Base-by-base conservation (phyloP, 2,888 invertebrate genomes). In the Petrolisthes cinctipes region DNA sequence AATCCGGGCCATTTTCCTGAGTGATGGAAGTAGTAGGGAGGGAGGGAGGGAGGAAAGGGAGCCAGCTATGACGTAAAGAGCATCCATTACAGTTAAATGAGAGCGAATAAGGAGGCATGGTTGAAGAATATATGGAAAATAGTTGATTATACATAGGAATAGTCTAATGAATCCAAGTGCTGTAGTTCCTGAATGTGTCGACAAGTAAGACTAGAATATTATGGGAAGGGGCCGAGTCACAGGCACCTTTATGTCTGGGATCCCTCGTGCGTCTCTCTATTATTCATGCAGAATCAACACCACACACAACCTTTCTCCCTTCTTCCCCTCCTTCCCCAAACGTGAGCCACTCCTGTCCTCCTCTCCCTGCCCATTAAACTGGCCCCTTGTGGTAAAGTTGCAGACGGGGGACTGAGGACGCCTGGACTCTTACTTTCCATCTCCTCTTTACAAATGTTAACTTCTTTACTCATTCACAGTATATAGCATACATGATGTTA, bases 301-400 rank as follows among this genome's bases (percentile, higher is more conserved):
- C 11, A 71, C 61, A 14, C 61, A 61, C 61, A 61, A 9, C 17
- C 61, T 14, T 17, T 14, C 61, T 14, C 61, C 17, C 61, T 61
- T 17, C 17, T 17, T 61, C 61, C 17, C 61, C 17, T 17, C 17
- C 61, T 61, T 17, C 17, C 61, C 17, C 61, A 14, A 61, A 61
- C 17, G 61, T 9, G 17, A 61, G 61, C 61, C 37, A 37, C 37
- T 37, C 37, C 61, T 61, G 61, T 61, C 17, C 17, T 61, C 17
- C 61, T 76, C 76, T 51, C 81, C 81, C 66, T 61, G n/a, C 61
- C 61, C 37, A 37, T 37, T 37, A 37, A 37, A 37, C 37, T 37
- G 37, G 37, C 61, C 61, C 82, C n/a, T 23, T 81, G 82, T 82
- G 76, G 75, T 73, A 82, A 86, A 86, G 86, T 86, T 82, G 82